Base-by-base conservation (phyloP, 2,888 invertebrate species). In the Eucera pruinosa region DNA sequence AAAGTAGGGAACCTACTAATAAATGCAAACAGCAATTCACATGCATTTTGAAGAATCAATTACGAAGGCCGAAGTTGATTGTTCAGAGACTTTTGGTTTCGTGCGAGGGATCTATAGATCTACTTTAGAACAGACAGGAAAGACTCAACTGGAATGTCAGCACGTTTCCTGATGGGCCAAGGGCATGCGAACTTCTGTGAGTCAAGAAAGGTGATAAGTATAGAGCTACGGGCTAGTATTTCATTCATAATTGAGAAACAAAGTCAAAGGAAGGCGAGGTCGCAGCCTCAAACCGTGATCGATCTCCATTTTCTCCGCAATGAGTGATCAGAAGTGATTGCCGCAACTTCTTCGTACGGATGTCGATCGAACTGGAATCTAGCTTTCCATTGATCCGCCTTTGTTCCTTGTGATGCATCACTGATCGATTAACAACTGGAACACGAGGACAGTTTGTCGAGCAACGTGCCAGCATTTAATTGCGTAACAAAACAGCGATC, bases 231-330 rank as follows among this genome's bases (percentile, higher is more conserved):
- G 60, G 55, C 48, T 60, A 20, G 36, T 58, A 47, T 54, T 66
- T 36, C 78, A 80, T 85, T 82, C 70, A 85, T 85, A 84, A 85
- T 85, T 85, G 66, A 85, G 47, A 47, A 77, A 77, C 25, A 64
- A n/a, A 70, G 27, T 20, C 41, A 33, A 71, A 70, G 58, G 67
- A 55, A 54, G 48, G 43, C 75, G 75, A 83, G 79, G 80, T 50
- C 65, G 41, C 45, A 66, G 54, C 62, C 60, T 58, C 73, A 75
- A 55, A 67, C 57, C 25, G 43, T 75, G 70, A 84, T 85, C 85
- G 80, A 81, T 83, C 55, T 36, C 48, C 66, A 30, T 70, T 78
- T 68, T 54, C 30, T 54, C n/a, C 36, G 33, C 50, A n/a, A 70
- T 41, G 20, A 60, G 33, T 57, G 58, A 67, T 67, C 64, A 58